phyloP scores from a whole-genome alignment of 2,113 vertebrate genomes.

The Ptilonorhynchus violaceus region DNA sequence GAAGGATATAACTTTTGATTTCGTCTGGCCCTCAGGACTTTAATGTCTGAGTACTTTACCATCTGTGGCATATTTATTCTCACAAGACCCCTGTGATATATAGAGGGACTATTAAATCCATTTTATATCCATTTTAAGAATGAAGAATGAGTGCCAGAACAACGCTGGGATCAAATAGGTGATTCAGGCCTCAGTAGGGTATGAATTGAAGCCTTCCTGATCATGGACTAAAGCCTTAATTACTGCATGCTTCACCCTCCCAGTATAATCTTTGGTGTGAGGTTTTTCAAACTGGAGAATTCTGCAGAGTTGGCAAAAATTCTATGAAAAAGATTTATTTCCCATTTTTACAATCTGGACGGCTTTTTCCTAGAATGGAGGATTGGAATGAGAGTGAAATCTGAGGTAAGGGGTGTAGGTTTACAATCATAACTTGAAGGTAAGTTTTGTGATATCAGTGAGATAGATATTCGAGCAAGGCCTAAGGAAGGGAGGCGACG shows the following conservation, averaged over 20 bases:
- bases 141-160: slow-evolving; percentile 1
- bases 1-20: slow-evolving; percentile 33
- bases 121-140: background rate
- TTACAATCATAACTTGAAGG: background rate
- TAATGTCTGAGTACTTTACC: slow-evolving; percentile 7
- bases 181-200: background rate
- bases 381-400: background rate
- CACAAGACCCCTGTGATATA: background rate
- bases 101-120: slow-evolving; percentile 2
- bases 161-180: background rate
- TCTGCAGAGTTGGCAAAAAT: background rate
- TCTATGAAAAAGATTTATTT: background rate
- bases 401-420: background rate
- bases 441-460: background rate
- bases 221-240: background rate
- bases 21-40: slow-evolving; percentile 7
- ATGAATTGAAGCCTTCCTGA: background rate
- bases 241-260: background rate
- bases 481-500: background rate
- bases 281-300: background rate
- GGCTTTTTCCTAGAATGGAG: background rate
- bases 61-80: slow-evolving; percentile 47
- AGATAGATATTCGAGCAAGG: background rate
- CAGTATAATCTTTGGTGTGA: background rate
- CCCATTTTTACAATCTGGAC: background rate